Base-by-base conservation (phyloP, 2,113 vertebrate genomes). In the Puma concolor region DNA sequence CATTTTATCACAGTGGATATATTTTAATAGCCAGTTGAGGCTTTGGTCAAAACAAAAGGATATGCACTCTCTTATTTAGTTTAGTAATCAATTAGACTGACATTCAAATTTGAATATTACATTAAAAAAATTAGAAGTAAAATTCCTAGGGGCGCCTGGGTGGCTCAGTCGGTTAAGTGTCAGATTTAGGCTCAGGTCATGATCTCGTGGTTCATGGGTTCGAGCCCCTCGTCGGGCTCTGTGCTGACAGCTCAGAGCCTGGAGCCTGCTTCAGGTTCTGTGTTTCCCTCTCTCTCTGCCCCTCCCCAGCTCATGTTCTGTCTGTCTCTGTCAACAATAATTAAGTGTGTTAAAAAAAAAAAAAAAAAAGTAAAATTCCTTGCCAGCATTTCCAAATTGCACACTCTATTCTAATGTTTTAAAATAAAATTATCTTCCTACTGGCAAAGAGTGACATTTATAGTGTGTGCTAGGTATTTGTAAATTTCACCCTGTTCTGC, bases 51-150 rank as follows among this genome's bases (percentile, higher is more conserved):
- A 87, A 74, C 27, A 76, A 92, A 88, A 92, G 16, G 17, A 48
- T 38, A 13, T 36, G 4, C 1, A 79, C 23, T 57, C 48, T 54
- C 17, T 64, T 85, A 72, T 66, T 90, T 52, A 94, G 14, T 96
- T 92, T 83, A 69, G n/a, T 76, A 95, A 93, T 94, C 36, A 96
- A 81, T 74, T 81, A 33, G 5, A 67, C 1, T 83, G 19, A 91
- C 87, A 89, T 84, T 90, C 19, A 54, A 31, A 91, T 93, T 67
- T 67, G 52, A 90, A 76, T 86, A 67, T 71, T 94, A 64, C 7
- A 88, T 77, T 77, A 95, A 87, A 89, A 94, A 89, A 85, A 48
- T 31, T 81, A 31, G 38, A 89, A 90, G 31, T 88, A 88, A 96
- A 88, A 52, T 84, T 81, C 69, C 36, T 89, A 57, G 19, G 17